These are phyloP conservation scores for Percopsis transmontana DNA, from an alignment of 2,113 vertebrate species.

Conservation along the genomic window DNA sequence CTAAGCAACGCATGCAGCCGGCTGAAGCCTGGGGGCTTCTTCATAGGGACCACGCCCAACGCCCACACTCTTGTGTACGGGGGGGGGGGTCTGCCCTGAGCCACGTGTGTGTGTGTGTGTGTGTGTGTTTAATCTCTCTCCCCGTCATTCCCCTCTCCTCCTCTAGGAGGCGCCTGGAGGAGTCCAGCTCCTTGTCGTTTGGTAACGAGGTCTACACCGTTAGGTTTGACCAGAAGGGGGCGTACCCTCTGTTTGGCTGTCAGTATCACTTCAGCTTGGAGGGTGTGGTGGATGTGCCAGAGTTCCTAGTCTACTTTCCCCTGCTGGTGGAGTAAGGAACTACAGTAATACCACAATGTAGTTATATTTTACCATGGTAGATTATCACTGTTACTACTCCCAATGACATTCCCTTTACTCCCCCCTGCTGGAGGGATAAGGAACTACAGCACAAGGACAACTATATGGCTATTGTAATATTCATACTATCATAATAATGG, in stretches of 20 bases:
- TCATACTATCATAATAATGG: too few species aligned
- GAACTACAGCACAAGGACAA: too few species aligned
- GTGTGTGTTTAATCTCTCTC: neutral
- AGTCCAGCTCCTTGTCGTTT: slow-evolving; percentile 87
- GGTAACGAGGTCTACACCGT: slow-evolving; percentile 93
- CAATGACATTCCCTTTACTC: neutral
- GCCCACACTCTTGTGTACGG: slow-evolving; percentile 94
- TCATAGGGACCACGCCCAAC: slow-evolving; percentile 97
- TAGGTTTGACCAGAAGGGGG: slow-evolving; percentile 88
- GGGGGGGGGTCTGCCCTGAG: neutral
- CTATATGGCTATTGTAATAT: too few species aligned
- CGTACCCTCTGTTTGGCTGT: slow-evolving; percentile 92
- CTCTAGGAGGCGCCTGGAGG: slow-evolving; percentile 87
- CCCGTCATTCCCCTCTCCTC: neutral
- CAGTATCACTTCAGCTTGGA: slow-evolving; percentile 96
- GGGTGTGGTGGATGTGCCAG: slow-evolving; percentile 93
- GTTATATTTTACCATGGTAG: neutral
- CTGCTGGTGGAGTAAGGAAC: slow-evolving; percentile 89
- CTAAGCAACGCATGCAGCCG: slow-evolving; percentile 93
- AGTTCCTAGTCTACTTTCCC: slow-evolving; percentile 98
- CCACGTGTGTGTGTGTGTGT: neutral
- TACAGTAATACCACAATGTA: neutral
- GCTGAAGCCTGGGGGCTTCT: slow-evolving; percentile 91
- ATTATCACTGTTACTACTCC: neutral
- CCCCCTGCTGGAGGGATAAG: too few species aligned